Base-by-base conservation (phyloP, 2,113 vertebrate species). In the Paradoxurus hermaphroditus region DNA sequence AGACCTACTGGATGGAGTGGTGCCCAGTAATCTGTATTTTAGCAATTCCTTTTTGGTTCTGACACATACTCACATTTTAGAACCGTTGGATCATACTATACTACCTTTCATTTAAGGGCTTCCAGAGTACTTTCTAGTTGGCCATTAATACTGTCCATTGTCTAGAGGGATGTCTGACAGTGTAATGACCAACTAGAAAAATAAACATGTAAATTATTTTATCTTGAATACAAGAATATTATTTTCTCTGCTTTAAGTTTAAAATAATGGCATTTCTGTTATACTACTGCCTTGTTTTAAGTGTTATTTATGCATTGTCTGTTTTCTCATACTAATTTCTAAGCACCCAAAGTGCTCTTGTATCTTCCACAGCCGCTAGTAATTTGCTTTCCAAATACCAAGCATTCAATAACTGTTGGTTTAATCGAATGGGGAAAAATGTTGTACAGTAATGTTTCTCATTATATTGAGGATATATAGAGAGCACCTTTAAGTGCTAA, bases 321-420 rank as follows among this genome's bases (percentile, higher is more conserved):
- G 5, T 72, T 92, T 96, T 94, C 16, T 93, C 31, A 18, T 59
- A 95, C 56, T 75, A 83, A 86, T 89, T 97, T 95, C 81, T 83
- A 86, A 93, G 56, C 39, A 91, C 93, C 82, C 63, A 68, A 51
- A 96, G 91, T 86, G 21, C 15, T 91, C 82, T 95, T 93, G 7
- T 93, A 73, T 97, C 65, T 97, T 29, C 51, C 72, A 97, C 14
- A 88, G 49, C 15, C 81, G 34, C 65, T 78, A 78, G 63, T 78
- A 92, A 96, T 97, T 94, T 92, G 19, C 77, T 96, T 97, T 88
- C 70, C 77, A 95, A 95, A 90, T 98, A 85, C n/a, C 67, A 97
- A 65, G 44, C 72, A 96, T 93, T 97, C 86, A 95, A 49, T 93
- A 93, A 91, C 46, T 49, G 16, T 86, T 90, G 65, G 44, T 88